These are phyloP conservation scores for Pseudopipra pipra DNA, from an alignment of 2,113 vertebrate species.

Conservation along the genomic window DNA sequence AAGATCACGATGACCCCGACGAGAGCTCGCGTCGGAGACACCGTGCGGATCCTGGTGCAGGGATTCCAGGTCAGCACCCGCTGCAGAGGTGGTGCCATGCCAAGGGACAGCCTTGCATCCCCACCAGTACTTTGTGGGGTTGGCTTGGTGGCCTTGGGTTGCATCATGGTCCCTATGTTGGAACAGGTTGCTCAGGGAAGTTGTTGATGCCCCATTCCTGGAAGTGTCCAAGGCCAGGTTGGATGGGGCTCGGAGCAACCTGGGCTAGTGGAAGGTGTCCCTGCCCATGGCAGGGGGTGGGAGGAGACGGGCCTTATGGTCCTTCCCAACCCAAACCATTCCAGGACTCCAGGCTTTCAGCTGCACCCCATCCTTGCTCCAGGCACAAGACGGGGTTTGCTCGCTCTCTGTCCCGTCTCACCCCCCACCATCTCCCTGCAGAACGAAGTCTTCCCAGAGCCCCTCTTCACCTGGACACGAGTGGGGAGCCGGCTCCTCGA, in stretches of 20 bases:
- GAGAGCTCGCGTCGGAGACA: conserved; percentile 88
- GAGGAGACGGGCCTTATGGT: not conserved
- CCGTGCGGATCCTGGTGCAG: conserved; percentile 85
- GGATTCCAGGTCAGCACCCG: conserved; percentile 83
- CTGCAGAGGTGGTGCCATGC: fast-evolving
- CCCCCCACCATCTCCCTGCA: not conserved
- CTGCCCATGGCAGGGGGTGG: not conserved
- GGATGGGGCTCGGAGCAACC: not conserved
- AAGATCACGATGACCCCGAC: conserved; percentile 84
- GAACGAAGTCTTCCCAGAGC: conserved; percentile 97
- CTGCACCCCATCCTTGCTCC: not conserved
- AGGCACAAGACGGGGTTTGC: no score
- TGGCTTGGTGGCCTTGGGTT: not conserved
- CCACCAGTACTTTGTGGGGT: fast-evolving
- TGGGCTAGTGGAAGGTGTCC: not conserved
- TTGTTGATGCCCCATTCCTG: not conserved
- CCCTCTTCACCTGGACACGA: conserved; percentile 94
- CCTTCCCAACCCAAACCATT: no score
- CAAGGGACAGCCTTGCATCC: not conserved
- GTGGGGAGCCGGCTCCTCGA: conserved; percentile 93
- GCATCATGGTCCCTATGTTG: fast-evolving
- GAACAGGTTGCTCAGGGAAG: fast-evolving
- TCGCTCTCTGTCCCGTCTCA: not conserved
- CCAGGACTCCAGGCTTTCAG: not conserved
- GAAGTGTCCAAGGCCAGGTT: fast-evolving